These are phyloP conservation scores for Cassiopea andromeda DNA, from an alignment of 30 jellyfish, hydroid and myxozoan genomes.

Conservation along the genomic window DNA sequence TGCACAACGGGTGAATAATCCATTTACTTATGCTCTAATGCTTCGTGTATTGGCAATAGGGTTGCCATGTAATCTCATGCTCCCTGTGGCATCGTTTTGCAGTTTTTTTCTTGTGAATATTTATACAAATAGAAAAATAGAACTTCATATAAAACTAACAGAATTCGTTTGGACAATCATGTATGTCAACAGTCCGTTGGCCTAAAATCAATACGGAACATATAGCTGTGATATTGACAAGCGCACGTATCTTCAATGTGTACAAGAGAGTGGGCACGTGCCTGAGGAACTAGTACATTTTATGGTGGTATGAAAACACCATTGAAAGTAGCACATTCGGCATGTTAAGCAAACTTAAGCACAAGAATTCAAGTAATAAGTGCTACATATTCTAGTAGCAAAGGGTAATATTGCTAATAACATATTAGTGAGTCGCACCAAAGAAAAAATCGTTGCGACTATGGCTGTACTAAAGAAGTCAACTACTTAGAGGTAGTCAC, in stretches of 20 bases:
- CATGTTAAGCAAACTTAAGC: not conserved
- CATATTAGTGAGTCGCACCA: not conserved
- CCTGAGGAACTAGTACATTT: not conserved
- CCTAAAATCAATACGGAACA: too few species aligned
- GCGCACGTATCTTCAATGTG: not conserved
- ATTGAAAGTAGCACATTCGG: not conserved
- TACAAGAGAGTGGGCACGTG: not conserved
- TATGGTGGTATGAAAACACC: not conserved
- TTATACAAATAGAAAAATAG: too few species aligned
- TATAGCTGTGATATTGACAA: not conserved
- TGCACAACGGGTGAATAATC: too few species aligned
- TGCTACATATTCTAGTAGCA: not conserved
- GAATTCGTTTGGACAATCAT: too few species aligned
- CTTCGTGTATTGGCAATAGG: too few species aligned
- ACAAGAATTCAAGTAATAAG: not conserved
- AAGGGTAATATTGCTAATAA: not conserved
- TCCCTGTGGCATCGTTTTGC: too few species aligned
- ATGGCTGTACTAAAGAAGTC: not conserved
- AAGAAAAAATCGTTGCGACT: not conserved
- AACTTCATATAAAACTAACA: too few species aligned
- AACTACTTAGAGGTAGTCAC: too few species aligned
- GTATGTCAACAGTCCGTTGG: too few species aligned
- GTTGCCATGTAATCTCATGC: too few species aligned
- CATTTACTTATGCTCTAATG: too few species aligned
- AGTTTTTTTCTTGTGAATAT: too few species aligned